A percentile compares a stretch with the other conserved stretches of the same genome.
Evolutionary conservation across 2,888 invertebrate species (phyloP).

Genomic region (Amphipyra berbera): DNA sequence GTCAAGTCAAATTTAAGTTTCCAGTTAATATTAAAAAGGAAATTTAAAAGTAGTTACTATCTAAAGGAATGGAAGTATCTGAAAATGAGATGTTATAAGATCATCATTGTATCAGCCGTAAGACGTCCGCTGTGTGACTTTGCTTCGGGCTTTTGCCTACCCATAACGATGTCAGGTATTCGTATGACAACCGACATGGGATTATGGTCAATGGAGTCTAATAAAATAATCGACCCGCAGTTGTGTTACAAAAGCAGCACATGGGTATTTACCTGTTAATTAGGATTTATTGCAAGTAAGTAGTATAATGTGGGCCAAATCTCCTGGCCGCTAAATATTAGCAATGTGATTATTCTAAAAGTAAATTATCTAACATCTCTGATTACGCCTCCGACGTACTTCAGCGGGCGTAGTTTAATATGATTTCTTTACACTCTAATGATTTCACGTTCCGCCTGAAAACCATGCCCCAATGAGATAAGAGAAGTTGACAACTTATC

Average conservation of each 20-base stretch:
- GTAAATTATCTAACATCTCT: conserved; percentile 8
- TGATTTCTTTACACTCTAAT: conserved; percentile 31
- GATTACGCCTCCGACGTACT: conserved; percentile 7
- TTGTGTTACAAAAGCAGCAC: conserved; percentile 8
- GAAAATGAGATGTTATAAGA: background rate
- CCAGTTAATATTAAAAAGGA: conserved; percentile 3
- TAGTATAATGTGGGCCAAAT: background rate
- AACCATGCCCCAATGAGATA: conserved; percentile 31
- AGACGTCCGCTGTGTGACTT: background rate
- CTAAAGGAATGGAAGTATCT: conserved; percentile 7
- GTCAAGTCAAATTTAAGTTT: conserved; percentile 49
- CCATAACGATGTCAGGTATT: too few relatives aligned
- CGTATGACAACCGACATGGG: too few relatives aligned
- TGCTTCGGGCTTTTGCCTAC: too few relatives aligned
- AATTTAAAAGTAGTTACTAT: background rate
- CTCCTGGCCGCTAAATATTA: background rate
- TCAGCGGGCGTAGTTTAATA: conserved; percentile 7
- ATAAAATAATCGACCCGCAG: too few relatives aligned
- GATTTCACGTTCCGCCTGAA: conserved; percentile 45
- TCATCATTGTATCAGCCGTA: background rate
- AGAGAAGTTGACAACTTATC: conserved; percentile 14
- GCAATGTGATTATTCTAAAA: background rate
- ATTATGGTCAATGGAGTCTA: too few relatives aligned
- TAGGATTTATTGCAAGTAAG: conserved; percentile 1
- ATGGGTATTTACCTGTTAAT: background rate